These are phyloP conservation scores for Anthophora plumipes DNA, from an alignment of 2,888 invertebrate genomes.

Conservation along the genomic window DNA sequence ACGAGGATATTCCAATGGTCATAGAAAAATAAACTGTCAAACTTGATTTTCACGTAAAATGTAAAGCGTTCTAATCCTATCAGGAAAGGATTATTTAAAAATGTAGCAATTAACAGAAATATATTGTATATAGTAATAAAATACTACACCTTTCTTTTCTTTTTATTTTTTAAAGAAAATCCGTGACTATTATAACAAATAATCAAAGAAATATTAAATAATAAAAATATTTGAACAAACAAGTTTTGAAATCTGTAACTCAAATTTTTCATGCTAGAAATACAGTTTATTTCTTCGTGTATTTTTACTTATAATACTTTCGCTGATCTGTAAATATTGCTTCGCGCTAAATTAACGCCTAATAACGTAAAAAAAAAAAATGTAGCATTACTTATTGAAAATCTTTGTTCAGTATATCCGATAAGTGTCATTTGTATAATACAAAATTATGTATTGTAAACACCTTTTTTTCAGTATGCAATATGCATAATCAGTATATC, in stretches of 20 bases:
- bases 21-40: slow-evolving; percentile 4
- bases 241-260: slow-evolving; percentile 1
- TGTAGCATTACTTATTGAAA: not conserved
- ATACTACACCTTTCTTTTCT: too few relatives aligned
- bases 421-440: slow-evolving; percentile 3
- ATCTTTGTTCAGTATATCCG: not conserved
- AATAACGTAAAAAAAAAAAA: not conserved
- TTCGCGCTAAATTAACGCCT: not conserved
- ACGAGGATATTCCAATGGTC: not conserved
- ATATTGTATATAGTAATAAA: slow-evolving; percentile 20
- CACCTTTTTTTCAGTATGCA: not conserved
- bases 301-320: not conserved
- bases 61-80: slow-evolving; percentile 6
- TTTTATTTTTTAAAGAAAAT: too few relatives aligned
- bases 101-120: slow-evolving; percentile 7
- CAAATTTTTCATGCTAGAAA: not conserved
- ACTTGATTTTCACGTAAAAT: slow-evolving; percentile 23
- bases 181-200: not conserved
- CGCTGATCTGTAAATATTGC: too few relatives aligned
- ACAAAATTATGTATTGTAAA: slow-evolving; percentile 8
- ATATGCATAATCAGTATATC: too few relatives aligned
- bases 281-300: not conserved
- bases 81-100: not conserved
- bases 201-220: not conserved
- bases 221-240: slow-evolving; percentile 2